Percentiles rank a stretch among this genome's conserved stretches.
These are phyloP conservation scores for Phaethornis superciliosus DNA, from an alignment of 2,113 vertebrate species.

Conservation along the genomic window DNA sequence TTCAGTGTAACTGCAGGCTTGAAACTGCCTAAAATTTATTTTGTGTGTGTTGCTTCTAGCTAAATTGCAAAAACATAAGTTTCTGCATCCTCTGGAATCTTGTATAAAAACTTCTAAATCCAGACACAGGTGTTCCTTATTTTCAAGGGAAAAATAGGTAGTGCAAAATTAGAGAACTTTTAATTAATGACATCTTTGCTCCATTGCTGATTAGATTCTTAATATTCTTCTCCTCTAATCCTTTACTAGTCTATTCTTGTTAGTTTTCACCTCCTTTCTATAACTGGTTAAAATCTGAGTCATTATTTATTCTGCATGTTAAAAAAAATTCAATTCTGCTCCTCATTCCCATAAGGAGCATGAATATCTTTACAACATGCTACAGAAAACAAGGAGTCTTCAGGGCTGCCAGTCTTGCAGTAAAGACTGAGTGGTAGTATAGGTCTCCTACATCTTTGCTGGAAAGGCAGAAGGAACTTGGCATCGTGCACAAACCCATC, in stretches of 20 bases:
- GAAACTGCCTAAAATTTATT: not conserved
- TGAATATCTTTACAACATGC: slow-evolving; percentile 29
- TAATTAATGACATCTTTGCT: not conserved
- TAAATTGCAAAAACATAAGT: not conserved
- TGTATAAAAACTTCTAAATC: not conserved
- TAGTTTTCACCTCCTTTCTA: not conserved
- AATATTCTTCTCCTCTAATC: not conserved
- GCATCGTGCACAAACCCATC: not conserved
- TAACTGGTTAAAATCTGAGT: not conserved
- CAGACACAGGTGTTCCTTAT: not conserved
- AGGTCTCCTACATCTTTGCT: slow-evolving; percentile 52
- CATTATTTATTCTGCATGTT: slow-evolving; percentile 43
- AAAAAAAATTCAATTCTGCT: not conserved
- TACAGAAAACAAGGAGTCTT: slow-evolving; percentile 64
- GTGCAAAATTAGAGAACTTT: not conserved
- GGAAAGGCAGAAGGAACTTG: fast-evolving
- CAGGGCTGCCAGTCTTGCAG: slow-evolving; percentile 60
- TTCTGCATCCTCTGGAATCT: not conserved
- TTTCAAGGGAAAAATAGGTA: not conserved
- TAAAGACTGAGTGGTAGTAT: slow-evolving; percentile 70
- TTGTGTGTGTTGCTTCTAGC: not conserved
- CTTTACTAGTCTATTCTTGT: not conserved
- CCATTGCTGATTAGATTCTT: not conserved
- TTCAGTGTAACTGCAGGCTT: not conserved
- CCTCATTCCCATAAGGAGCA: slow-evolving; percentile 10